Evolutionary conservation across 2,888 invertebrate species (phyloP).

Genomic region (Nebria brevicollis): DNA sequence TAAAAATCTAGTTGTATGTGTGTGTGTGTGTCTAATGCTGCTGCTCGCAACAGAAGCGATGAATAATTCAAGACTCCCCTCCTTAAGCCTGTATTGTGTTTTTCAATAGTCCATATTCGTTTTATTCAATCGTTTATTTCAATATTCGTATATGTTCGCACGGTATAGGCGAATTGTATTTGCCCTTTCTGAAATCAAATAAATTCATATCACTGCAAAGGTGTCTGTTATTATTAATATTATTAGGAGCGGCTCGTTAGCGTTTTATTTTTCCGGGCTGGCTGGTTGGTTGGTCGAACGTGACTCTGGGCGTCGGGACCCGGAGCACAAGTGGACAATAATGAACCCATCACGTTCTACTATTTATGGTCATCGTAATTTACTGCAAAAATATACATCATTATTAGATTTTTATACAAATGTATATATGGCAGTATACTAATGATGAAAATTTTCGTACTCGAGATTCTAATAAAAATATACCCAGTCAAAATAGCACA

Average conservation of each 20-base stretch:
- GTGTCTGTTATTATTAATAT: no score
- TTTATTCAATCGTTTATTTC: background rate
- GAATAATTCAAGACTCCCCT: background rate
- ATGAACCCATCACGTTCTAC: constrained; percentile 1
- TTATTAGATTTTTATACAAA: background rate
- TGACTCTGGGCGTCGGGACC: background rate
- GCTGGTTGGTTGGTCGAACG: background rate
- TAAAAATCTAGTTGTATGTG: background rate
- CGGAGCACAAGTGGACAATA: background rate
- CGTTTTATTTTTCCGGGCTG: background rate
- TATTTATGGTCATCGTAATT: background rate
- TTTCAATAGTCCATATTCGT: background rate
- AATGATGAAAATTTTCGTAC: no score
- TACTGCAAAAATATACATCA: background rate
- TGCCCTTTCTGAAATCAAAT: background rate
- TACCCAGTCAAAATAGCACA: no score
- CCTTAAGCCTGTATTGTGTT: background rate
- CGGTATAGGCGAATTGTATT: background rate
- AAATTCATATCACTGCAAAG: background rate
- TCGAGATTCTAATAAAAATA: no score
- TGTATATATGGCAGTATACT: no score
- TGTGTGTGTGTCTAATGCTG: no score
- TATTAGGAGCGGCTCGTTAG: background rate
- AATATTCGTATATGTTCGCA: background rate
- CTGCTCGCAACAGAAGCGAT: background rate